phyloP scores from a whole-genome alignment of 2,888 invertebrate genomes.

The Dichetophora obliterata region DNA sequence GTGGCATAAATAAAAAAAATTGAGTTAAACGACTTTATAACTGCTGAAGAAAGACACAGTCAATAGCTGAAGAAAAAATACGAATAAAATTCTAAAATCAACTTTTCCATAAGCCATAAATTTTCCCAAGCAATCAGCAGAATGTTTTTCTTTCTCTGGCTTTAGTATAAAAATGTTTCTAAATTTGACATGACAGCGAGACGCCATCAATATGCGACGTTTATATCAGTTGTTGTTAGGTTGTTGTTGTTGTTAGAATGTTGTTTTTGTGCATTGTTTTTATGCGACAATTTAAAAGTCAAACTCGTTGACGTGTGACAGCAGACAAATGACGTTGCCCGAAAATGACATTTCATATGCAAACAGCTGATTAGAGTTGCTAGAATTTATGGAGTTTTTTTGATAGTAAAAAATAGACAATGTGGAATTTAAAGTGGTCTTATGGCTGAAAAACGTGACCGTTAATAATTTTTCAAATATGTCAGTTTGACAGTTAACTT shows the following conservation, averaged over 20 bases:
- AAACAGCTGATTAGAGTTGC: constrained; percentile 33
- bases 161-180: neutral
- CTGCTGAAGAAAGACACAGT: neutral
- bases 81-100: neutral
- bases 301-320: constrained; percentile 32
- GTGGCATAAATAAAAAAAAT: neutral
- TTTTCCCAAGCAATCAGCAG: constrained; percentile 20
- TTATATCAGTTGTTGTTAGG: constrained; percentile 1
- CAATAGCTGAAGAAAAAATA: neutral
- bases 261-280: constrained; percentile 5
- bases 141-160: neutral
- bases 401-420: neutral
- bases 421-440: neutral
- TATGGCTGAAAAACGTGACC: constrained; percentile 10
- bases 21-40: constrained; percentile 5
- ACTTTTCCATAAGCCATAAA: constrained; percentile 20
- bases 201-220: constrained; percentile 25
- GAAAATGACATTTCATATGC: constrained; percentile 3
- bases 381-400: neutral
- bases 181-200: constrained; percentile 28
- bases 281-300: constrained; percentile 31
- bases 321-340: constrained; percentile 33
- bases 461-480: neutral
- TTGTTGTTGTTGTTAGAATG: neutral
- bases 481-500: neutral